Percentiles rank a stretch among this genome's conserved stretches.
phyloP scores from a whole-genome alignment of 2,888 invertebrate genomes.

The Caenorhabditis sp. region DNA sequence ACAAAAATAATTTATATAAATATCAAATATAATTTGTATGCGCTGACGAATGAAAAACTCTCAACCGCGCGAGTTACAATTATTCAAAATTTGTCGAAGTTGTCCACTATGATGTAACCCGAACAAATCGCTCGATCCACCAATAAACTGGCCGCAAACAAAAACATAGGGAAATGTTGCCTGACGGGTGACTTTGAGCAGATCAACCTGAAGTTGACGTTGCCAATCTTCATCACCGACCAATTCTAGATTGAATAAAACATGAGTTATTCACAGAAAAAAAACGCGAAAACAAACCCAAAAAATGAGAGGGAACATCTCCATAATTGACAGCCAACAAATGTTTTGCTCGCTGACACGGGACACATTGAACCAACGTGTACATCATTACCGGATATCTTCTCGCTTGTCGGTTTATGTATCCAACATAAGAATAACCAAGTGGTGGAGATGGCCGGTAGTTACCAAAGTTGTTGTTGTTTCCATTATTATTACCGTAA shows the following conservation, averaged over 20 bases:
- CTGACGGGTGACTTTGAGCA: constrained; percentile 66
- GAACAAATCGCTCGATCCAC: constrained; percentile 66
- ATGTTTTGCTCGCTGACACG: constrained; percentile 67
- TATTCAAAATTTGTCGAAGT: constrained; percentile 60
- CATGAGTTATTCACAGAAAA: too few species aligned
- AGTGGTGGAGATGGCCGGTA: constrained; percentile 33
- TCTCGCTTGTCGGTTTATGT: constrained; percentile 58
- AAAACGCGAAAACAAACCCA: constrained; percentile 51
- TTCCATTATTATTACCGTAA: constrained; percentile 4
- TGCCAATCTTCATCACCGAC: constrained; percentile 69
- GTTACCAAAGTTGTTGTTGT: constrained; percentile 22
- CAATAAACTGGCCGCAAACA: constrained; percentile 68
- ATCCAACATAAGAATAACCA: constrained; percentile 61
- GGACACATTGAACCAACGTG: constrained; percentile 65
- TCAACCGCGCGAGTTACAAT: constrained; percentile 39
- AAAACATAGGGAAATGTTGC: constrained; percentile 70
- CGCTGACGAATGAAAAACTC: too few species aligned
- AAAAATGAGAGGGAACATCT: constrained; percentile 66
- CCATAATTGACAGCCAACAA: constrained; percentile 65
- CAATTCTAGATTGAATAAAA: constrained; percentile 44
- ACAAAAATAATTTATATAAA: too few species aligned
- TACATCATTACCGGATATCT: constrained; percentile 64
- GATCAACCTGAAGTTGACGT: constrained; percentile 67
- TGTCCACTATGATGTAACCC: constrained; percentile 66
- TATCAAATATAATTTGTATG: too few species aligned